Evolutionary conservation across 2,113 vertebrate genomes (phyloP).

Genomic region (Cervus canadensis): DNA sequence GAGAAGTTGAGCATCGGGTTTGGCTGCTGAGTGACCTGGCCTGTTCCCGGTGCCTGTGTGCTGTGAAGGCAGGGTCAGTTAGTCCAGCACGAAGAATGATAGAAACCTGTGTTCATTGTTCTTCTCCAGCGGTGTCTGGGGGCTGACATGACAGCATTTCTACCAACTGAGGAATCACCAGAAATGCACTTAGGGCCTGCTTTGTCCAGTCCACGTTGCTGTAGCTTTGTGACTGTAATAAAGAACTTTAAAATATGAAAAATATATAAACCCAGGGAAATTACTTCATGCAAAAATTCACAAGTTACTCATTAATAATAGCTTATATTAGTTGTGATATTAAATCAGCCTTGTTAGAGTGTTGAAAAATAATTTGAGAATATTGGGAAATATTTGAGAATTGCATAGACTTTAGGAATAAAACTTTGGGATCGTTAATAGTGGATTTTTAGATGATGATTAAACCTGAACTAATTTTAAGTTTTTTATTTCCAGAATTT

Average conservation of each 20-base stretch:
- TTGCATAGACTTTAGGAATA: background rate
- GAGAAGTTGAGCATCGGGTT: no score
- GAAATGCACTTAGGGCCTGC: fast-evolving
- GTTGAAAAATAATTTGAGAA: background rate
- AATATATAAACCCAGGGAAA: background rate
- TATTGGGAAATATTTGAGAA: background rate
- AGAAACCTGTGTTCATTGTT: fast-evolving
- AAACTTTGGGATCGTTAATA: background rate
- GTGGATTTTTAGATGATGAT: background rate
- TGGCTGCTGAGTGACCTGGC: background rate
- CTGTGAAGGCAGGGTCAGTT: background rate
- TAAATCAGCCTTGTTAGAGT: background rate
- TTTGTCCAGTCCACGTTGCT: background rate
- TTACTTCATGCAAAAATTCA: background rate
- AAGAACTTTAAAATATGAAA: background rate
- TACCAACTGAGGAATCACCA: background rate
- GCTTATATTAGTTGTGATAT: background rate
- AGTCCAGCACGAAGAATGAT: background rate
- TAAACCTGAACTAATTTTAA: background rate
- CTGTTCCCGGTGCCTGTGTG: fast-evolving
- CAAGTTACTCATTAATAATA: background rate
- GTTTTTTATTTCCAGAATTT: slow-evolving; percentile 87
- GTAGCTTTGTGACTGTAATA: background rate
- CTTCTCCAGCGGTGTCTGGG: background rate
- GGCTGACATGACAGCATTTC: background rate